Conservation (phyloP, 2,113 vertebrate genomes). For the Desmodus rotundus region DNA sequence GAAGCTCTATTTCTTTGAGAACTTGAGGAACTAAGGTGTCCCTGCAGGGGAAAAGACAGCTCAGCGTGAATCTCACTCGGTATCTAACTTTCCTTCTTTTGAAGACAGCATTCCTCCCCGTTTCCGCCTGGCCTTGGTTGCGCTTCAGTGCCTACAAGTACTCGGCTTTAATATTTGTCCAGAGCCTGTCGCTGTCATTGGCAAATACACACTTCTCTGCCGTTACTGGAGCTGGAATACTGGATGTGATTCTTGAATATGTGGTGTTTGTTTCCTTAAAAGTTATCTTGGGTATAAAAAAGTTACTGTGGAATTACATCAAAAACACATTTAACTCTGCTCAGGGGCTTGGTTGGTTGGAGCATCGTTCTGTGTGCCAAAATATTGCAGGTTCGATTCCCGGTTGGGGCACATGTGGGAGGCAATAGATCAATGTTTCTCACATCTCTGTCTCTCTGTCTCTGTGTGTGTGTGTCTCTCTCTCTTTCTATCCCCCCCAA, state of each 20-base stretch:
- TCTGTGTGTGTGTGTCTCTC: too few species aligned
- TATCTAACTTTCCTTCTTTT: background rate
- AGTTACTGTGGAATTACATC: background rate
- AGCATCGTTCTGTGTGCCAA: too few species aligned
- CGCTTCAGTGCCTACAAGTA: background rate
- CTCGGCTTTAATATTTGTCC: background rate
- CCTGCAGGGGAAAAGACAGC: background rate
- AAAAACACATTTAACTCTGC: background rate
- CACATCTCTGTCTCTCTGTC: too few species aligned
- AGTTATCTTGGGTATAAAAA: background rate
- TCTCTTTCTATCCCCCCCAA: too few species aligned
- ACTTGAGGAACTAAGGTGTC: too few species aligned
- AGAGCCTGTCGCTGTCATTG: background rate
- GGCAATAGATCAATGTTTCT: too few species aligned
- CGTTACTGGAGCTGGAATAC: background rate
- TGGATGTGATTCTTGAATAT: background rate
- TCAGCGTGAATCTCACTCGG: background rate
- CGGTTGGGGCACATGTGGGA: too few species aligned
- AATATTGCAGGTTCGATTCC: too few species aligned
- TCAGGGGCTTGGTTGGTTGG: too few species aligned
- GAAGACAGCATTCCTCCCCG: background rate
- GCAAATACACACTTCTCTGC: background rate
- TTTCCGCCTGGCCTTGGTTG: background rate
- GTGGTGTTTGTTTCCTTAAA: background rate
- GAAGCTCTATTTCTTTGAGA: too few species aligned